Conservation (phyloP, 2,797 vertebrate genomes). For the Esox masquinongy region DNA sequence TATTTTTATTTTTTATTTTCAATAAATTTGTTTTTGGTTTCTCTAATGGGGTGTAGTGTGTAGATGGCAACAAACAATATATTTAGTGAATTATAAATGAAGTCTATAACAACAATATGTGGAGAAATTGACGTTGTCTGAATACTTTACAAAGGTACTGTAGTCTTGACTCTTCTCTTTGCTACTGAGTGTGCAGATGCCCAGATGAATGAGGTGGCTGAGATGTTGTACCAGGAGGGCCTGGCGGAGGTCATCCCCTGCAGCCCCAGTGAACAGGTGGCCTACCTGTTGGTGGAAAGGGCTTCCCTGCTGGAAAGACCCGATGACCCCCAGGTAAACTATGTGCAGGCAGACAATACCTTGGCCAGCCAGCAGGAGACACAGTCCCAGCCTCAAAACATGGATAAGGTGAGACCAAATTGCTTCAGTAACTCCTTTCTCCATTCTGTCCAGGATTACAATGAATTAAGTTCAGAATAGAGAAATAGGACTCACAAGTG, state of each 20-base stretch:
- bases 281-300: constrained; percentile 82
- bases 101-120: background rate
- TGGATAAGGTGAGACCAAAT: constrained; percentile 58
- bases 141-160: too few species aligned
- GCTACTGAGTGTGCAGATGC: constrained; percentile 63
- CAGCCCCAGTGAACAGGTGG: constrained; percentile 81
- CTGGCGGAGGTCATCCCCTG: constrained; percentile 76
- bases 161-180: too few species aligned
- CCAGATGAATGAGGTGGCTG: constrained; percentile 81
- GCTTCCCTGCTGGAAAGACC: constrained; percentile 71
- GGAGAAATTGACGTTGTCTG: too few species aligned
- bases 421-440: background rate
- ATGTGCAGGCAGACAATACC: constrained; percentile 40
- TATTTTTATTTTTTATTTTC: too few species aligned
- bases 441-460: background rate
- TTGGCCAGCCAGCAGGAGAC: constrained; percentile 25
- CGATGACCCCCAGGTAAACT: constrained; percentile 36
- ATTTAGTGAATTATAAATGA: background rate
- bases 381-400: constrained; percentile 23
- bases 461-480: background rate
- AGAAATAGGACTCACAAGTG: too few species aligned
- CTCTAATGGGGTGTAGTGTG: too few species aligned
- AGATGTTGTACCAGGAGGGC: constrained; percentile 84
- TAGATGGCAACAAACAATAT: too few species aligned
- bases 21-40: too few species aligned